Base-by-base conservation (phyloP, 2,113 vertebrate species). In the Telmatochromis brichardi region DNA sequence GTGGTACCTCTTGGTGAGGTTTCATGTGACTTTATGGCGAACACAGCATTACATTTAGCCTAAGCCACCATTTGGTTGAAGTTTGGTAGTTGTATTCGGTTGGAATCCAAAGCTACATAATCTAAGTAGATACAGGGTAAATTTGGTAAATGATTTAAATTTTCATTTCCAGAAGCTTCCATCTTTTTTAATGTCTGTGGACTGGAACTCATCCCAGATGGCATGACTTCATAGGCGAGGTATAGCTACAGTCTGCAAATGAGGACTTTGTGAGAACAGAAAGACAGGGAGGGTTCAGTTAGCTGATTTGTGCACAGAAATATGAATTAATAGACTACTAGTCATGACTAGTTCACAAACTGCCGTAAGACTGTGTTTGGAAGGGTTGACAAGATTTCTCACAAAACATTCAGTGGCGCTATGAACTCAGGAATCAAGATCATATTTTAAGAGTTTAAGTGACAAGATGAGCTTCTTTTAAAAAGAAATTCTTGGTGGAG, bases 41-140 rank as follows among this genome's bases (percentile, higher is more conserved):
- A 17, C 21, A 47, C 40, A 17, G 21, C 40, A 26, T 47, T 47
- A 28, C 21, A 73, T 45, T 45, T 0, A 73, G 40, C 68, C 13
- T 0, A 23, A 15, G 0, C 13, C 37, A 73, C 37, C 21, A 23
- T 45, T 45, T 73, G 68, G 0, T 45, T 45, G 37, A 45, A 45
- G 21, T 17, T 45, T 73, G 0, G 40, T 17, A 17, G 40, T 26
- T 26, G 17, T 73, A 14, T 1, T 76, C 1, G 6, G 3, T 47
- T 28, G 15, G 6, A 50, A 31, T 76, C 6, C 42, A 76, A 76
- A 50, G 42, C 9, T 19, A 76, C 9, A 47, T 0, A 3, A 76
- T 9, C 15, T 28, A 28, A 45, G 37, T 71, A 71, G 65, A 71
- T 23, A 42, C 65, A 42, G 6, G 3, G 14, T 47, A 26, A 73